phyloP scores from a whole-genome alignment of 2,888 invertebrate genomes.

The Sinhomidia bicolor region DNA sequence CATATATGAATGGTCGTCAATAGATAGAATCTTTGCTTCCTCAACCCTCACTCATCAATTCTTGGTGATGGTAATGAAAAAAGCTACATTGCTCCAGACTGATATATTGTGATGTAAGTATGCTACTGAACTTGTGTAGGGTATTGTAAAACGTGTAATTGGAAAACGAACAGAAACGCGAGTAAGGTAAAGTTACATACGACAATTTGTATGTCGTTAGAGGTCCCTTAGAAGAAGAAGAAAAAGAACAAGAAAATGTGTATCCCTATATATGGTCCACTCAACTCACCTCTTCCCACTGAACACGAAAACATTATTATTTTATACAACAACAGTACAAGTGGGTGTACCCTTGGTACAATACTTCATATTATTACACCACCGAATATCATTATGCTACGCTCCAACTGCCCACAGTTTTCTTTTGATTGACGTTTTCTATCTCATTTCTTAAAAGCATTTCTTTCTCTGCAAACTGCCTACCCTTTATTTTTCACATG shows the following conservation, averaged over 20 bases:
- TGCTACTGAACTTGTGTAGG: not conserved
- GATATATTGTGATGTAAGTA: not conserved
- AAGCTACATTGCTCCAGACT: not conserved
- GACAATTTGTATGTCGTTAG: not conserved
- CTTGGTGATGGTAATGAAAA: not conserved
- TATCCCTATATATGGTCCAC: not conserved
- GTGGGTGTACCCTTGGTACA: conserved; percentile 48
- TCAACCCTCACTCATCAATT: not conserved
- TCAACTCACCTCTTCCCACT: conserved; percentile 18
- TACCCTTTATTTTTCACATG: not conserved
- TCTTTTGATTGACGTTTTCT: conserved; percentile 57
- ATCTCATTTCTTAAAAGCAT: conserved; percentile 51
- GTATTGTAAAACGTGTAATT: not conserved
- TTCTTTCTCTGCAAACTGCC: conserved; percentile 10
- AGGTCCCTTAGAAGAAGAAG: not conserved
- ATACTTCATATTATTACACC: conserved; percentile 68
- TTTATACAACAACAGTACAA: conserved; percentile 24
- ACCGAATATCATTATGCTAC: conserved; percentile 37
- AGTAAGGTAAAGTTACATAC: not conserved
- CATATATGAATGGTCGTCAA: conserved; percentile 11
- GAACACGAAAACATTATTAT: conserved; percentile 48
- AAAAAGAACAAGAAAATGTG: too few species aligned
- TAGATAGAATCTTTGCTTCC: conserved; percentile 25
- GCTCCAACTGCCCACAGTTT: not conserved
- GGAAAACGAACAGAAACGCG: too few species aligned